phyloP scores from a whole-genome alignment of 2,113 vertebrate species.

The Vicugna pacos region DNA sequence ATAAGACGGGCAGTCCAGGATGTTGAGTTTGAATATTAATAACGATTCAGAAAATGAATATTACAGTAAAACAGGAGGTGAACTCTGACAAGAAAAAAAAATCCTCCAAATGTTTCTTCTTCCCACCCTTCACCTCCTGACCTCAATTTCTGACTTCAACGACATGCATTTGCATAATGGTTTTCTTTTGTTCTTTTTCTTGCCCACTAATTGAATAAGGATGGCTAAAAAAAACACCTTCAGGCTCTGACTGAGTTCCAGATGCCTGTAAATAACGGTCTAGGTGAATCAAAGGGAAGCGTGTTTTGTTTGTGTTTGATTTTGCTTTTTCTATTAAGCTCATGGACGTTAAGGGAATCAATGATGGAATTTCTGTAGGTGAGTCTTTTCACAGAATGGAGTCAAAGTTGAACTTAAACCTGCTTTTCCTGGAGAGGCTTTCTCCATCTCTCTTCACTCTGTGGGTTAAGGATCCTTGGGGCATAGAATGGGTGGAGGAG shows the following conservation, averaged over 20 bases:
- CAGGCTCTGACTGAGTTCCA: neutral
- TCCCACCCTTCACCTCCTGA: neutral
- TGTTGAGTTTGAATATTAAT: constrained; percentile 26
- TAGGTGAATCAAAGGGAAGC: neutral
- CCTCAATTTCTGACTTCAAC: constrained; percentile 59
- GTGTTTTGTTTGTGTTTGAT: neutral
- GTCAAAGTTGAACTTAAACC: neutral
- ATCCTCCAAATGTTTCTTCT: neutral
- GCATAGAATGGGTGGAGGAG: neutral
- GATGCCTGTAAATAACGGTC: neutral
- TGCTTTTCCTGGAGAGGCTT: neutral
- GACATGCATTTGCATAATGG: constrained; percentile 56
- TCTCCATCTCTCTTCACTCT: neutral
- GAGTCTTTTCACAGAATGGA: neutral
- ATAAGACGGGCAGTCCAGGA: neutral
- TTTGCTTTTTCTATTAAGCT: neutral
- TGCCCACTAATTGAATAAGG: constrained; percentile 59
- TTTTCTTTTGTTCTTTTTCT: constrained; percentile 52
- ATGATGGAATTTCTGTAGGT: neutral
- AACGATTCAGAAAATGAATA: constrained; percentile 56
- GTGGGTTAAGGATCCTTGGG: too few species aligned
- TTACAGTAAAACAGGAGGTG: constrained; percentile 17
- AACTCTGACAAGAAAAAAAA: constrained; percentile 15
- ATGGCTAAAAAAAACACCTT: neutral
- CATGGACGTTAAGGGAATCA: neutral